These are phyloP conservation scores for Coptodon rendalli DNA, from an alignment of 2,113 vertebrate genomes.

Conservation along the genomic window DNA sequence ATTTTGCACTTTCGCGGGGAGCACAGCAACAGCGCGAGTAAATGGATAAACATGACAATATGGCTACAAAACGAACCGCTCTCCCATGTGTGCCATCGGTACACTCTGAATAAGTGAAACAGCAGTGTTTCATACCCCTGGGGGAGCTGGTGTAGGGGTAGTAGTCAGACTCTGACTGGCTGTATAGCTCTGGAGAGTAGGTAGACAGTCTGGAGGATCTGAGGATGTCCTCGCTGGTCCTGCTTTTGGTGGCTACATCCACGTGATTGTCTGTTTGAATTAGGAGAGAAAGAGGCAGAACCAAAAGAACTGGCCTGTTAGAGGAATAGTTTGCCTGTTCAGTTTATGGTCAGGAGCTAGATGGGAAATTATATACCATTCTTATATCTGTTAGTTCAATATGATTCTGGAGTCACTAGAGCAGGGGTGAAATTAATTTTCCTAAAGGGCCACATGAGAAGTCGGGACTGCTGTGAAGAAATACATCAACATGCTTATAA, in stretches of 20 bases:
- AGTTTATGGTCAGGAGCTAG: not conserved
- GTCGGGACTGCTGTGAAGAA: not conserved
- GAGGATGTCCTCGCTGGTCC: constrained; percentile 94
- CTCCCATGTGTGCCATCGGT: not conserved
- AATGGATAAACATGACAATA: constrained; percentile 24
- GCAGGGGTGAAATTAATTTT: not conserved
- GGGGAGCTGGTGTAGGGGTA: constrained; percentile 88
- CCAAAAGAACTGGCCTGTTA: not conserved
- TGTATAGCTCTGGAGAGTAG: constrained; percentile 88
- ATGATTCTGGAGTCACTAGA: not conserved
- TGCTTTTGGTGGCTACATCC: constrained; percentile 87
- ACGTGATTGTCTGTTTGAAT: constrained; percentile 70
- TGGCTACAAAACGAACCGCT: not conserved
- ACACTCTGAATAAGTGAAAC: not conserved
- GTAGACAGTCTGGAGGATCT: constrained; percentile 87
- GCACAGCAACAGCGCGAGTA: not conserved
- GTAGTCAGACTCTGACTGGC: constrained; percentile 83
- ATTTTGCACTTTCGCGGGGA: not conserved
- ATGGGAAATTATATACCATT: not conserved
- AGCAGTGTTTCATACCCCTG: constrained; percentile 73
- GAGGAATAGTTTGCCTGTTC: not conserved
- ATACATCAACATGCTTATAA: not conserved
- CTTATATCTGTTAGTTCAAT: not conserved
- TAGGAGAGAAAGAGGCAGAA: not conserved
- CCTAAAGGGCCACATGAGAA: not conserved